Evolutionary conservation across 2,113 vertebrate genomes (phyloP), one percentile per base, ranked within the genome.

Genomic region (Bathybates hornii): DNA sequence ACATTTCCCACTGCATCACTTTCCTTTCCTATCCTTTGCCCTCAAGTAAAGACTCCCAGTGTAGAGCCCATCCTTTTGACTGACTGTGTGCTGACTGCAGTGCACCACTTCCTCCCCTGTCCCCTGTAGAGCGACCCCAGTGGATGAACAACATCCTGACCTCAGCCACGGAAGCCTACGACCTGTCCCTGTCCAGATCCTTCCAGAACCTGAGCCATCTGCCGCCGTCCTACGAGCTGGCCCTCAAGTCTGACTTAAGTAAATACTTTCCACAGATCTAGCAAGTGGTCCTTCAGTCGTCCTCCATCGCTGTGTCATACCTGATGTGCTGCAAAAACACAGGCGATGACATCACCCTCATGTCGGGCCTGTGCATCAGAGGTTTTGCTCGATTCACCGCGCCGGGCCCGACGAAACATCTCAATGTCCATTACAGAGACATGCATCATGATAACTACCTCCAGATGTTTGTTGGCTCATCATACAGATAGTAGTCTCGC

Each of bases 141-240:
- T 96, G 98, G 63, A 96, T 97, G 97, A 99, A 99, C 97, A 99
- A 98, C 94, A 99, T 99, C 91, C 97, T 99, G 88, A 99, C 99
- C 5, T 99, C 99, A 2, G 98, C 98, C 89, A 99, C 98, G 0
- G 99, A 99, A 92, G 98, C 98, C 84, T 99, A 99, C 13, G 98
- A 99, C 89, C 95, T 99, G 66, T 98, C 98, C 63, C 98, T 99
- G 94, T 99, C 99, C 88, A 97, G 98, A 83, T 99, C 98, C 87
- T 99, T 98, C 97, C 98, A 99, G 97, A 99, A 98, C 95, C 97
- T 99, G 93, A 97, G 97, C 71, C 98, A 98, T 91, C 97, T 99
- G 71, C 98, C 97, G 6, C 98, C 98, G 3, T 98, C 98, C 87
- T 99, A 98, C 1, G 98, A 99, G 94, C 96, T 98, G 76, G 96